Percentiles rank a stretch among this genome's conserved stretches.
phyloP scores from a whole-genome alignment of 2,113 vertebrate species.

The Sula dactylatra region DNA sequence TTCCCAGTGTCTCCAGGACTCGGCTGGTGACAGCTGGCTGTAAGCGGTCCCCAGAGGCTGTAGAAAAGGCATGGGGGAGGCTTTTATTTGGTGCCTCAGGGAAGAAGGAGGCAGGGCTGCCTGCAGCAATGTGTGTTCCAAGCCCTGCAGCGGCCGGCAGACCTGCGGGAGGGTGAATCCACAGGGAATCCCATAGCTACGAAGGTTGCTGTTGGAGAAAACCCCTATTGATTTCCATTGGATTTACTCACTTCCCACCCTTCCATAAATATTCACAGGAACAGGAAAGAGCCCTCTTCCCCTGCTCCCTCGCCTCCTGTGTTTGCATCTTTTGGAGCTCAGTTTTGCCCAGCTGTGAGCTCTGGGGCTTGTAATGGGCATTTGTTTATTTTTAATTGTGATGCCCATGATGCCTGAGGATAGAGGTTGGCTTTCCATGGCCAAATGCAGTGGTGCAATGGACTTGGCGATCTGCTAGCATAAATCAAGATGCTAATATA shows the following conservation, averaged over 20 bases:
- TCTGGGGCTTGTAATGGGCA: background rate
- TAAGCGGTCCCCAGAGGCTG: background rate
- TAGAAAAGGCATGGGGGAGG: background rate
- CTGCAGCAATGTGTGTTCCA: fast-evolving
- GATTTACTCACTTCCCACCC: background rate
- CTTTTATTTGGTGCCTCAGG: background rate
- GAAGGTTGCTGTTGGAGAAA: background rate
- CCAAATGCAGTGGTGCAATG: background rate
- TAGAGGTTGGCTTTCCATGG: background rate
- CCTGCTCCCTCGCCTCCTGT: background rate
- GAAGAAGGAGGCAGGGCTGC: background rate
- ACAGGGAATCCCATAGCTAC: background rate
- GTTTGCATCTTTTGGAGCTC: background rate
- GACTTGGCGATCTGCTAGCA: background rate
- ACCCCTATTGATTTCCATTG: background rate
- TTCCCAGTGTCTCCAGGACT: background rate
- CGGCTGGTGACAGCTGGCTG: background rate
- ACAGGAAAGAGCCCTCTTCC: background rate
- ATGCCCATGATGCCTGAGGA: background rate
- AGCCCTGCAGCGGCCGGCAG: background rate
- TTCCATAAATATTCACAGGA: background rate
- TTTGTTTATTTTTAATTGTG: background rate
- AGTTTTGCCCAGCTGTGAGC: background rate
- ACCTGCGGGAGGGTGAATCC: background rate
- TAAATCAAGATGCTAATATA: background rate